A percentile compares a stretch with the other conserved stretches of the same genome.
These are phyloP conservation scores for Sebastes steindachneri DNA, from an alignment of 2,797 vertebrate species.

Conservation along the genomic window DNA sequence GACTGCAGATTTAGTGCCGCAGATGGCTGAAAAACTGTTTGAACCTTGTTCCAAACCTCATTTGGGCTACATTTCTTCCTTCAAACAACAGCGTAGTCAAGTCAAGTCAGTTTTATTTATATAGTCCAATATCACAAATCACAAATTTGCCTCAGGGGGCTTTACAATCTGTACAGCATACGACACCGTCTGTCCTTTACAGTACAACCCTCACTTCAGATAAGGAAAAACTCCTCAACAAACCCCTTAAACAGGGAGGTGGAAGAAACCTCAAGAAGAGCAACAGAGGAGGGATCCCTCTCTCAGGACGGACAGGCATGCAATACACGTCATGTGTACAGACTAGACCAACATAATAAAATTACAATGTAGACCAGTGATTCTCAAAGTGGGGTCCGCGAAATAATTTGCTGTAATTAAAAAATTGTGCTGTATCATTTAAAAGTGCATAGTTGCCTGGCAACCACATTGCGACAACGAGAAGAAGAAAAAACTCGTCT, in stretches of 20 bases:
- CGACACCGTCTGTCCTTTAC: not conserved
- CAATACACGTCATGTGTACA: too few species aligned
- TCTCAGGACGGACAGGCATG: too few species aligned
- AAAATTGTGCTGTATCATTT: too few species aligned
- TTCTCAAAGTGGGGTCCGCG: too few species aligned
- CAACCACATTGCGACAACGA: not conserved
- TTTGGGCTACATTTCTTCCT: slow-evolving; percentile 31
- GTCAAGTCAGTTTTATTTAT: not conserved
- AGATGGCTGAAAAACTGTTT: slow-evolving; percentile 68
- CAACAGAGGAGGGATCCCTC: too few species aligned
- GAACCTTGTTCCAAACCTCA: slow-evolving; percentile 62
- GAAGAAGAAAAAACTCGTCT: accelerated
- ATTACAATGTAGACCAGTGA: too few species aligned
- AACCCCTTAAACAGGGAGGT: not conserved
- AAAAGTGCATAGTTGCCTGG: not conserved
- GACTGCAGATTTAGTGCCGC: slow-evolving; percentile 65
- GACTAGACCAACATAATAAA: too few species aligned
- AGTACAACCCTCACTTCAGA: not conserved
- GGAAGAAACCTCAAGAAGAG: not conserved
- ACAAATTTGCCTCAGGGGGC: not conserved
- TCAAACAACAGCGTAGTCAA: slow-evolving; percentile 21
- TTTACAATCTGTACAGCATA: not conserved
- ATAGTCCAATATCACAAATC: not conserved
- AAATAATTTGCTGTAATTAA: too few species aligned
- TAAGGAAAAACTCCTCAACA: not conserved